A percentile compares a stretch with the other conserved stretches of the same genome.
phyloP scores from a whole-genome alignment of 2,888 invertebrate genomes.

The Zygothrica quintamaculata region DNA sequence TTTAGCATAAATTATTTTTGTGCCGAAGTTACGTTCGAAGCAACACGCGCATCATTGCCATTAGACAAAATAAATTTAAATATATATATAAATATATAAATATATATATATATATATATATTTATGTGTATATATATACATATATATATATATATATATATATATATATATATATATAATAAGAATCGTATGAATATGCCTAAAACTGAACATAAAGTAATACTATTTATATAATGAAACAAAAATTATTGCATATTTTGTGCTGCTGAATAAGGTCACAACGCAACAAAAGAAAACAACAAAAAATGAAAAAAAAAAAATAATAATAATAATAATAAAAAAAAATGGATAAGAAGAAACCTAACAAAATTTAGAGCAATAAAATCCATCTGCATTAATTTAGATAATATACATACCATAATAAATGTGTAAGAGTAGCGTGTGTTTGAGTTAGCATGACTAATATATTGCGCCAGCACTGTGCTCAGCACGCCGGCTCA shows the following conservation, averaged over 20 bases:
- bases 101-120: slow-evolving; percentile 24
- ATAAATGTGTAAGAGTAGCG: slow-evolving; percentile 28
- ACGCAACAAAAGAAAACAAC: slow-evolving; percentile 65
- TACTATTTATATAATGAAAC: slow-evolving; percentile 63
- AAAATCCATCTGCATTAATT: slow-evolving; percentile 46
- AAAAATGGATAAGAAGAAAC: no score
- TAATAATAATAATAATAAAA: slow-evolving; percentile 50
- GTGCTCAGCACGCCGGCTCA: slow-evolving; percentile 19
- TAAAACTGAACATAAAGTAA: slow-evolving; percentile 48
- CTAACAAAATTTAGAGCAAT: slow-evolving; percentile 67
- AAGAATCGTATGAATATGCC: slow-evolving; percentile 45
- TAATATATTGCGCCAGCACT: slow-evolving; percentile 50
- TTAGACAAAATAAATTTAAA: slow-evolving; percentile 71
- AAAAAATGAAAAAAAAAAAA: slow-evolving; percentile 22
- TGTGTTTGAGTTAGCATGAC: slow-evolving; percentile 14
- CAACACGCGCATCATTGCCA: slow-evolving; percentile 81
- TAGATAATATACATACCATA: slow-evolving; percentile 28
- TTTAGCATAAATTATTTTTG: slow-evolving; percentile 72
- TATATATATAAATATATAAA: slow-evolving; percentile 51
- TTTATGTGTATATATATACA: slow-evolving; percentile 30
- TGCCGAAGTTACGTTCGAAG: slow-evolving; percentile 76
- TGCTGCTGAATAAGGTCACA: slow-evolving; percentile 79
- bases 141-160: slow-evolving; percentile 28
- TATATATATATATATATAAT: slow-evolving; percentile 18
- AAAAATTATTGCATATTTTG: slow-evolving; percentile 73